Conservation (phyloP, 2,113 vertebrate genomes). For the Uria aalge region DNA sequence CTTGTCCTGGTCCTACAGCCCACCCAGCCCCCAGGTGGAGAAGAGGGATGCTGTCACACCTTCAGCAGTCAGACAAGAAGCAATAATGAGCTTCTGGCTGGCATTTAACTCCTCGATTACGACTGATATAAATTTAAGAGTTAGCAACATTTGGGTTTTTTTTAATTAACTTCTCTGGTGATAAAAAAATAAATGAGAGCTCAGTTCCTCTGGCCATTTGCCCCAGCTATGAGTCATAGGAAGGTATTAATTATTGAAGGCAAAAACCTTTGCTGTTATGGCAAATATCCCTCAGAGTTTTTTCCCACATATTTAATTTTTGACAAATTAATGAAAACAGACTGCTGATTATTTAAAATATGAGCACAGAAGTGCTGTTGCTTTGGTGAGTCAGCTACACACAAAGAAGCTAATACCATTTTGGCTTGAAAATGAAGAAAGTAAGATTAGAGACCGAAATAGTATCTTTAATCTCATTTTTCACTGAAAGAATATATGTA, state of each 20-base stretch:
- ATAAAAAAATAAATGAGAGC: not conserved
- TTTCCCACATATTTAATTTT: not conserved
- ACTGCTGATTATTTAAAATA: not conserved
- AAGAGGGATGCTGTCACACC: not conserved
- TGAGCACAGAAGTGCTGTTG: not conserved
- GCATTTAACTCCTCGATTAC: not conserved
- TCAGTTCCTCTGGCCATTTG: not conserved
- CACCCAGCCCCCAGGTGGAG: not conserved
- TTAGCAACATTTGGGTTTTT: not conserved
- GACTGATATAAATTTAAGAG: not conserved
- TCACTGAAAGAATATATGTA: not conserved
- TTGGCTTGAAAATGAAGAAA: conserved; percentile 15
- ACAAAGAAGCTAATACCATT: not conserved
- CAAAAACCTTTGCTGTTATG: not conserved
- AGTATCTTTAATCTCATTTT: conserved; percentile 36
- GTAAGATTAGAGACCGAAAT: conserved; percentile 20
- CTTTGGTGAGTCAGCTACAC: not conserved
- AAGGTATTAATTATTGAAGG: not conserved
- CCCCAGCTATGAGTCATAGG: not conserved
- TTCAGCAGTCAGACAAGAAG: not conserved
- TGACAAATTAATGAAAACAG: conserved; percentile 10
- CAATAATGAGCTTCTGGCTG: not conserved
- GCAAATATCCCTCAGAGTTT: not conserved
- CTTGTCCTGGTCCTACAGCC: not conserved
- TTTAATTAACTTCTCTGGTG: not conserved